Base-by-base conservation (phyloP, 2,113 vertebrate genomes). In the Malurus melanocephalus region DNA sequence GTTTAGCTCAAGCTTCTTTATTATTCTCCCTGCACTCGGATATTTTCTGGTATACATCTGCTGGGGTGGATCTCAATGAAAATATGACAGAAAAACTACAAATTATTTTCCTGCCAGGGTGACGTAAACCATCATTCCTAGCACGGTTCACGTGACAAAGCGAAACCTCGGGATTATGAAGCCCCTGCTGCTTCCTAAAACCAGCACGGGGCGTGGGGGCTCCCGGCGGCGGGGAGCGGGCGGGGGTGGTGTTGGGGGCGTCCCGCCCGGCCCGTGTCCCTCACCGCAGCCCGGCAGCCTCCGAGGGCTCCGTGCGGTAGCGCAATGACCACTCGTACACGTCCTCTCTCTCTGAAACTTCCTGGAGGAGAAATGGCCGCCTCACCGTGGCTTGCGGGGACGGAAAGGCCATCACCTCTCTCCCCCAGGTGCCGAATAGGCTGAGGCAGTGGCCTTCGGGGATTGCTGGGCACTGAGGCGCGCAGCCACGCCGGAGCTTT, bases 31-130 rank as follows among this genome's bases (percentile, higher is more conserved):
- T 48, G 8, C 46, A 19, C 46, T 51, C 26, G 53, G 62, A 33
- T 86, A 27, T 86, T 89, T 74, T 57, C 61, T 46, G 22, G 46
- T 75, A 27, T 68, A 60, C 55, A 38, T 83, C 51, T 90, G 80
- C 62, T 59, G 55, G 66, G 24, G 26, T 24, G 59, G 77, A 52
- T 69, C 46, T 81, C 86, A 23, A 24, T 45, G 83, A 86, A 93
- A 92, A 90, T 79, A 93, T 83, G 86, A 94, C 83, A 65, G 77
- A 72, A 93, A 92, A 93, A 51, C 55, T 91, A 72, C 57, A 75
- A 80, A 72, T 88, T 91, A 40, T 93, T 93, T 90, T 81, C 94
- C 55, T 88, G 66, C n/a, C 59, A 55, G 56, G 35, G 51, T 91
- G 92, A 88, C 88, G 86, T 91, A 78, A 90, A 61, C 19, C 26